These are phyloP conservation scores for Acanthacorydalis orientalis DNA, from an alignment of 2,888 invertebrate species.

Conservation along the genomic window DNA sequence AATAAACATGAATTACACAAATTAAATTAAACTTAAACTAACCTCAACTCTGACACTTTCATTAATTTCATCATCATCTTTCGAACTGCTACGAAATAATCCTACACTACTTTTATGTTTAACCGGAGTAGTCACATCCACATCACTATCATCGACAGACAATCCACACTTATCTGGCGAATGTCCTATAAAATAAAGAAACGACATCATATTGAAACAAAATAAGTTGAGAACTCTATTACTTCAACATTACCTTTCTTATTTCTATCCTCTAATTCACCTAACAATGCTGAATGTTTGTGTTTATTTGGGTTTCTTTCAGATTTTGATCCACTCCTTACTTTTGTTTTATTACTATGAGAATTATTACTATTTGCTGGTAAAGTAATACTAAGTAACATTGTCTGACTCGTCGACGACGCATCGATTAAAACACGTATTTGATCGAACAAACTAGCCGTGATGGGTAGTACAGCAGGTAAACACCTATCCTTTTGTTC, in stretches of 20 bases:
- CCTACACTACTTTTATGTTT: no score
- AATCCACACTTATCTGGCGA: no score
- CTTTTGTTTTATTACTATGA: background rate
- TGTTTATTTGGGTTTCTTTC: background rate
- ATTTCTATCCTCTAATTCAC: background rate
- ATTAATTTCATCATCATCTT: no score
- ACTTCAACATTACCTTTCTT: background rate
- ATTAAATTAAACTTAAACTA: no score
- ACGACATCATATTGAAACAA: no score
- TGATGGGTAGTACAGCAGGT: background rate
- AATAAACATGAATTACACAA: no score
- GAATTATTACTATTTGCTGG: conserved; percentile 6
- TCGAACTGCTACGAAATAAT: no score
- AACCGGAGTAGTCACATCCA: no score
- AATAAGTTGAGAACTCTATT: no score
- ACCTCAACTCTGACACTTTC: no score
- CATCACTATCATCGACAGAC: no score
- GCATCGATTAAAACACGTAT: conserved; percentile 10
- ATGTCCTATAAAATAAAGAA: no score
- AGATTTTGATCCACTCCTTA: background rate
- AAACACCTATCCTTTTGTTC: conserved; percentile 4
- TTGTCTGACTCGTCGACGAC: conserved; percentile 10
- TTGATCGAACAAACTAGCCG: conserved; percentile 9
- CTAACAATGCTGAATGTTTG: background rate
- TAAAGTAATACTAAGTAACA: conserved; percentile 11